Conservation (phyloP, 2,888 invertebrate species). For the Trichopria drosophilae region DNA sequence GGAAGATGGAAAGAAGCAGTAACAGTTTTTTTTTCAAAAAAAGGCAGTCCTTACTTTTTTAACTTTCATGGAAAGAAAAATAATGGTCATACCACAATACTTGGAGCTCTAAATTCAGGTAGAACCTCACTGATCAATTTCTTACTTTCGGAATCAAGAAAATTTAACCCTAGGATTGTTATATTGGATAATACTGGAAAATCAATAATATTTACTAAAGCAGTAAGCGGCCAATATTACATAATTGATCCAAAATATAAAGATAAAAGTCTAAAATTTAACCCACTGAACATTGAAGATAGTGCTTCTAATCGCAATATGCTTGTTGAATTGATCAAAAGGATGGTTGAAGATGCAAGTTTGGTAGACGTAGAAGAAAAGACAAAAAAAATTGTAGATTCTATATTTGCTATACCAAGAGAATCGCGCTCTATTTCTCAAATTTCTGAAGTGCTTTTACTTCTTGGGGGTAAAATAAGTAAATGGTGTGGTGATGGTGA, state of each 20-base stretch:
- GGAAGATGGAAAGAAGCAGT: conserved; percentile 21
- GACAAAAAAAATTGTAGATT: conserved; percentile 19
- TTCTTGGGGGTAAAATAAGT: conserved; percentile 19
- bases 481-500: conserved; percentile 19
- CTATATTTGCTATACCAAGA: conserved; percentile 19
- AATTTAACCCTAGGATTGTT: conserved; percentile 20
- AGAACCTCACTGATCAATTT: conserved; percentile 21
- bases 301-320: conserved; percentile 22
- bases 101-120: conserved; percentile 20
- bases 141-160: conserved; percentile 19
- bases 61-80: conserved; percentile 18
- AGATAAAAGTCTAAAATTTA: conserved; percentile 19
- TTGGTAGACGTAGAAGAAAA: conserved; percentile 21
- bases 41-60: conserved; percentile 20
- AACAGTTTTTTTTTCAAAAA: conserved; percentile 19
- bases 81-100: conserved; percentile 17
- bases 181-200: conserved; percentile 21
- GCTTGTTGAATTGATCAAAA: conserved; percentile 19
- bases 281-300: conserved; percentile 21
- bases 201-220: conserved; percentile 19
- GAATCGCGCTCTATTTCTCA: conserved; percentile 16
- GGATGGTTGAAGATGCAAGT: conserved; percentile 18
- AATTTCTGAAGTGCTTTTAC: conserved; percentile 20
- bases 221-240: conserved; percentile 19
- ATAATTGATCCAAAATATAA: conserved; percentile 19